These are phyloP conservation scores for Eufriesea mexicana DNA, from an alignment of 1,140 invertebrate genomes.

Conservation along the genomic window DNA sequence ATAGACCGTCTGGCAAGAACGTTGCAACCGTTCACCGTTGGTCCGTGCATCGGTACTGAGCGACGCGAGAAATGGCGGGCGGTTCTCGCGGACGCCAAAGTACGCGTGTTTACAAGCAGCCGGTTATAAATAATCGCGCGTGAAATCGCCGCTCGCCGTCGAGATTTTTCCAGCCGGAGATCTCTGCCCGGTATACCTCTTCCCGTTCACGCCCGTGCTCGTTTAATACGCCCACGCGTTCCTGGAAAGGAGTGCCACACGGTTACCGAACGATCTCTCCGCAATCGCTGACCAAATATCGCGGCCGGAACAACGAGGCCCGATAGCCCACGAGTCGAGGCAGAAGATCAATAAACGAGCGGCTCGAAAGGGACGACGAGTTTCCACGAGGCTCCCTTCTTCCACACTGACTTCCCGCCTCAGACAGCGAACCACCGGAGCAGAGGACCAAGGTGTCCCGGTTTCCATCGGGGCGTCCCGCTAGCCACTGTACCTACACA, in stretches of 20 bases:
- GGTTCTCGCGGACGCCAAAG: neutral
- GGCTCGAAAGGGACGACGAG: neutral
- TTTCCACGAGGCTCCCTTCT: neutral
- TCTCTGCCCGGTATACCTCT: too few species aligned
- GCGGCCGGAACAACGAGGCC: neutral
- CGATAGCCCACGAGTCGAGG: neutral
- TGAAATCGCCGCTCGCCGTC: neutral
- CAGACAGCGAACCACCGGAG: neutral
- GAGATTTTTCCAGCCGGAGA: neutral
- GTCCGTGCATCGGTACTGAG: slow-evolving; percentile 12
- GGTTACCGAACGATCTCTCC: neutral
- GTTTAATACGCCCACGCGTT: neutral
- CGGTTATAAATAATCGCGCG: slow-evolving; percentile 34
- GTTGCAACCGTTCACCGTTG: neutral
- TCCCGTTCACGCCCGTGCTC: neutral
- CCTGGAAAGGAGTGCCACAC: neutral
- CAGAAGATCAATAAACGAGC: slow-evolving; percentile 12
- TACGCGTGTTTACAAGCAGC: slow-evolving; percentile 19
- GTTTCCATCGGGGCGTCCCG: slow-evolving; percentile 17
- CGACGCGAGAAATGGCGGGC: slow-evolving; percentile 7
- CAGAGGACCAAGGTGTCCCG: slow-evolving; percentile 3
- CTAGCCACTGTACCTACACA: neutral
- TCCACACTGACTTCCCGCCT: neutral
- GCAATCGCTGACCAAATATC: neutral
- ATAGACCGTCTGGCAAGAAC: neutral